A percentile compares a stretch with the other conserved stretches of the same genome.
These are phyloP conservation scores for Arrhamphus sclerolepis DNA, from an alignment of 2,797 vertebrate genomes.

Conservation along the genomic window DNA sequence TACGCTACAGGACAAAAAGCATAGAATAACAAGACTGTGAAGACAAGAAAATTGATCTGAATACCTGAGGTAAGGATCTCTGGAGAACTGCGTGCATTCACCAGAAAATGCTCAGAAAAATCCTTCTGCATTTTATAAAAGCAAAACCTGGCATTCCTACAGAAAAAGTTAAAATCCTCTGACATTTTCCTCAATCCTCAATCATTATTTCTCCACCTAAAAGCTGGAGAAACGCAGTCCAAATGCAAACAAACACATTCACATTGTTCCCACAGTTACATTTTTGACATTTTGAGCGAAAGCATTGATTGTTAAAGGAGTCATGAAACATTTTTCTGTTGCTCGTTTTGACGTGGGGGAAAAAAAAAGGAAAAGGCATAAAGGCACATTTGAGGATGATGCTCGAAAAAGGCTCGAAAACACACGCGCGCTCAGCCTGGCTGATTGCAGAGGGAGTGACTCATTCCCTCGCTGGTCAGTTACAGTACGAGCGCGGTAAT, in stretches of 20 bases:
- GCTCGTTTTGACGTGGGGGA: background rate
- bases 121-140: no score
- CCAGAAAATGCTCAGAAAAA: no score
- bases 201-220: no score
- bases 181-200: no score
- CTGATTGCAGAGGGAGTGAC: slow-evolving; percentile 26
- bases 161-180: no score
- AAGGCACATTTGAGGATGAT: slow-evolving; percentile 7
- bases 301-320: slow-evolving; percentile 13
- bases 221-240: background rate
- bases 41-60: background rate
- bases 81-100: background rate
- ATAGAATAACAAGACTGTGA: background rate
- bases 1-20: background rate
- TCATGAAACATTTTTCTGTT: slow-evolving; percentile 10
- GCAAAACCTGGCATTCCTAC: no score
- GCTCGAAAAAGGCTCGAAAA: background rate
- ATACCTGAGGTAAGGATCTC: background rate
- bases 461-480: slow-evolving; percentile 40
- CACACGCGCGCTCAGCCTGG: background rate
- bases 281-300: slow-evolving; percentile 23
- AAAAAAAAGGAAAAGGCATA: slow-evolving; percentile 4
- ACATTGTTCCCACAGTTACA: background rate
- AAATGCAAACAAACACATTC: background rate
- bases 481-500: slow-evolving; percentile 51